These are phyloP conservation scores for Drosophila mayaguana DNA, from an alignment of 2,888 invertebrate genomes.

Conservation along the genomic window DNA sequence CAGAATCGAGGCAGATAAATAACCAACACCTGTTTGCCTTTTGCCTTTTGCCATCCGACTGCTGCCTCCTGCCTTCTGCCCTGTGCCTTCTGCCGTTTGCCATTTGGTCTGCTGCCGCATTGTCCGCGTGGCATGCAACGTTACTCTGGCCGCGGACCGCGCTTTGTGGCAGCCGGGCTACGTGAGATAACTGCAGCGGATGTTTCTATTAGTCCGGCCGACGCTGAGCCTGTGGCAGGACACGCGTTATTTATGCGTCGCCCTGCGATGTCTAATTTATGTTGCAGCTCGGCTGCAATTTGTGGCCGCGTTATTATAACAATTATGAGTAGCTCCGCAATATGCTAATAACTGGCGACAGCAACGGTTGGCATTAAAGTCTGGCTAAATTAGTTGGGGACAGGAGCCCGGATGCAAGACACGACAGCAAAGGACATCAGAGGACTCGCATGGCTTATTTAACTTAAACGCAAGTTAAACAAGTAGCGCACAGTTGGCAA, in stretches of 20 bases:
- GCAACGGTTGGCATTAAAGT: constrained; percentile 44
- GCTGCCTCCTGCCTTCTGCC: constrained; percentile 21
- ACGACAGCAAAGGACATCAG: constrained; percentile 1
- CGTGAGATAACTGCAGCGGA: constrained; percentile 61
- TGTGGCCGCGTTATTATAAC: constrained; percentile 52
- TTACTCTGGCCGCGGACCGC: constrained; percentile 44
- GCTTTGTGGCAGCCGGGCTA: constrained; percentile 35
- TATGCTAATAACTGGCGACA: constrained; percentile 43
- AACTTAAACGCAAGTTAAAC: constrained; percentile 76
- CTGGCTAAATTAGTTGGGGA: constrained; percentile 38
- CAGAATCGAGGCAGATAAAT: constrained; percentile 38
- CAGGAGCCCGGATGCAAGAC: background rate
- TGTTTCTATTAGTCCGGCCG: constrained; percentile 59
- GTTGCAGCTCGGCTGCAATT: constrained; percentile 58
- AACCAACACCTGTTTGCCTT: constrained; percentile 60
- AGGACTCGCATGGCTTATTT: constrained; percentile 67
- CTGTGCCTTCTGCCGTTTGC: constrained; percentile 22
- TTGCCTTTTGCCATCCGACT: too few species aligned
- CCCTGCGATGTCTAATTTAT: constrained; percentile 55
- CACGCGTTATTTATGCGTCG: constrained; percentile 58
- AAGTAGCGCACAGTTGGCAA: constrained; percentile 41
- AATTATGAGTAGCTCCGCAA: constrained; percentile 44
- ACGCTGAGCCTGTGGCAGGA: constrained; percentile 18
- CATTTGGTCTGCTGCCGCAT: constrained; percentile 13
- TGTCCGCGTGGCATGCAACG: constrained; percentile 31